A percentile compares a stretch with the other conserved stretches of the same genome.
phyloP scores from a whole-genome alignment of 2,113 vertebrate species.

The Sterna hirundo region DNA sequence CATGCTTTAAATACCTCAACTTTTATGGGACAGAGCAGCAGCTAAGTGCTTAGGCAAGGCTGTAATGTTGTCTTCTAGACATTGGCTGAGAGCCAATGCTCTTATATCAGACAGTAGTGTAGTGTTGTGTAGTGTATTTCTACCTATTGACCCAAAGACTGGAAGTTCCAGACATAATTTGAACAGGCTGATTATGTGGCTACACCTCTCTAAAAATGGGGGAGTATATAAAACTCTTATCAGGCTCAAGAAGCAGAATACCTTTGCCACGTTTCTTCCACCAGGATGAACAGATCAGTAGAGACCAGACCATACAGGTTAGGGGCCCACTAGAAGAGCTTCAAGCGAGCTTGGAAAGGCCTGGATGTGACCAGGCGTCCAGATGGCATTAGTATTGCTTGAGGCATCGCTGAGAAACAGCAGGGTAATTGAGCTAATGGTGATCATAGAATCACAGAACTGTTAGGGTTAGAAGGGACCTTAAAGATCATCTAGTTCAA shows the following conservation, averaged over 20 bases:
- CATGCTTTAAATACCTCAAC: slow-evolving; percentile 52
- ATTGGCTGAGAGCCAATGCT: slow-evolving; percentile 9
- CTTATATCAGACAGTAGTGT: background rate
- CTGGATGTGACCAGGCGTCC: background rate
- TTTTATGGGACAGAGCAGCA: slow-evolving; percentile 26
- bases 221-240: background rate
- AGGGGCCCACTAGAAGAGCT: background rate
- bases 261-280: background rate
- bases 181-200: background rate
- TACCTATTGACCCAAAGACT: slow-evolving; percentile 30
- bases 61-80: slow-evolving; percentile 39
- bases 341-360: background rate
- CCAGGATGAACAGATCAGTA: background rate
- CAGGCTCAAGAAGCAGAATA: background rate
- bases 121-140: background rate
- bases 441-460: background rate
- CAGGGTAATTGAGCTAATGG: background rate
- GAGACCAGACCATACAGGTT: background rate
- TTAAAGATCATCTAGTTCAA: too few species aligned
- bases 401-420: background rate
- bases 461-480: too few species aligned
- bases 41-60: slow-evolving; percentile 51
- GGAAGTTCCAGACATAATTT: background rate
- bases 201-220: background rate
- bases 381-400: background rate